A percentile compares a stretch with the other conserved stretches of the same genome.
These are phyloP conservation scores for Thaumetopoea pityocampa DNA, from an alignment of 1,140 invertebrate genomes.

Conservation along the genomic window DNA sequence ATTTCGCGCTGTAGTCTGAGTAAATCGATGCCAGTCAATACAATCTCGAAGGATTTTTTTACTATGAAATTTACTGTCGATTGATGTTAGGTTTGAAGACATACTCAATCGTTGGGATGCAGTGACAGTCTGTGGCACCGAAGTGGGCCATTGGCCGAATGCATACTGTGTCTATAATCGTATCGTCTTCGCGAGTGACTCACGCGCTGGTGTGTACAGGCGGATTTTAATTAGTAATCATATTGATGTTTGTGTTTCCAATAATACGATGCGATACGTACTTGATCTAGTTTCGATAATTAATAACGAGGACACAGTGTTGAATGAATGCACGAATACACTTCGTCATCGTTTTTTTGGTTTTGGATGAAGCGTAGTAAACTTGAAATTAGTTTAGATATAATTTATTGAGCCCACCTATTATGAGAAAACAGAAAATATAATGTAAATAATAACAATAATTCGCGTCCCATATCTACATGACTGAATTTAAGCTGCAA, in stretches of 20 bases:
- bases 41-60: too few relatives aligned
- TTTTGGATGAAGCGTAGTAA: too few relatives aligned
- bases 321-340: conserved; percentile 62
- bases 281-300: conserved; percentile 13
- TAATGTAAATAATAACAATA: too few relatives aligned
- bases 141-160: conserved; percentile 70
- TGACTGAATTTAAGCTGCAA: too few relatives aligned
- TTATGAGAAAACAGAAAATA: too few relatives aligned
- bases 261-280: conserved; percentile 8
- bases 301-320: conserved; percentile 33
- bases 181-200: conserved; percentile 49
- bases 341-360: too few relatives aligned
- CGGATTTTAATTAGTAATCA: conserved; percentile 30
- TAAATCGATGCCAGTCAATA: too few relatives aligned
- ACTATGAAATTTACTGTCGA: conserved; percentile 13
- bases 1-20: too few relatives aligned
- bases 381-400: too few relatives aligned
- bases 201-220: conserved; percentile 43
- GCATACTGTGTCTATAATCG: conserved; percentile 40
- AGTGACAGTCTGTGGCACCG: conserved; percentile 36
- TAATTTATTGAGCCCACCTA: too few relatives aligned
- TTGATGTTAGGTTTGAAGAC: conserved; percentile 21
- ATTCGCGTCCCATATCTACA: too few relatives aligned
- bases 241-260: conserved; percentile 13
- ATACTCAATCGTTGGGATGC: conserved; percentile 21